phyloP scores from a whole-genome alignment of 2,113 vertebrate species.

The Nicator chloris region DNA sequence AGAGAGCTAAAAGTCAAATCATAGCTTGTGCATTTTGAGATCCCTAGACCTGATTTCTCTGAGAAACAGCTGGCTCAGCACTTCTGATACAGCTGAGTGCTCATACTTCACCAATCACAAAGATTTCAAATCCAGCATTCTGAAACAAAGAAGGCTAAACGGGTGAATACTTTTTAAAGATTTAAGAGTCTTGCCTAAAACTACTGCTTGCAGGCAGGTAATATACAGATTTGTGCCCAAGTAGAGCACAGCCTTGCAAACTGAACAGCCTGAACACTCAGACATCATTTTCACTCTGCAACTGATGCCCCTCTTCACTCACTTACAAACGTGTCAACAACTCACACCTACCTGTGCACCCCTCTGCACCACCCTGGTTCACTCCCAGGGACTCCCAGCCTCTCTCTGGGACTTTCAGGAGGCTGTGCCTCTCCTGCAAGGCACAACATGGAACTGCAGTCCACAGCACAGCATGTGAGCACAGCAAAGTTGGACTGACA shows the following conservation, averaged over 20 bases:
- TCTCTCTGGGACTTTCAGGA: not conserved
- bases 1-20: not conserved
- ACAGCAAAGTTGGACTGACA: not conserved
- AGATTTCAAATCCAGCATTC: not conserved
- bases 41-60: not conserved
- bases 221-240: not conserved
- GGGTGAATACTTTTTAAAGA: not conserved
- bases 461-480: not conserved
- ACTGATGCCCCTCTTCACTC: not conserved
- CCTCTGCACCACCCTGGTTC: accelerated
- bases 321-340: not conserved
- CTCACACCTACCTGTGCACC: not conserved
- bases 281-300: not conserved
- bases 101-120: not conserved
- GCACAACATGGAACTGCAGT: not conserved
- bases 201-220: not conserved
- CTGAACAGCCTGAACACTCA: not conserved
- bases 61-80: not conserved
- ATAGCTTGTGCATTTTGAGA: not conserved
- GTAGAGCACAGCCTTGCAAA: not conserved
- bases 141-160: not conserved
- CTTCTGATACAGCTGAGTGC: not conserved
- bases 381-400: not conserved
- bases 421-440: not conserved
- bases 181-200: not conserved